Conservation (phyloP, 2,888 invertebrate genomes). For the Tryphoninae sp. region DNA sequence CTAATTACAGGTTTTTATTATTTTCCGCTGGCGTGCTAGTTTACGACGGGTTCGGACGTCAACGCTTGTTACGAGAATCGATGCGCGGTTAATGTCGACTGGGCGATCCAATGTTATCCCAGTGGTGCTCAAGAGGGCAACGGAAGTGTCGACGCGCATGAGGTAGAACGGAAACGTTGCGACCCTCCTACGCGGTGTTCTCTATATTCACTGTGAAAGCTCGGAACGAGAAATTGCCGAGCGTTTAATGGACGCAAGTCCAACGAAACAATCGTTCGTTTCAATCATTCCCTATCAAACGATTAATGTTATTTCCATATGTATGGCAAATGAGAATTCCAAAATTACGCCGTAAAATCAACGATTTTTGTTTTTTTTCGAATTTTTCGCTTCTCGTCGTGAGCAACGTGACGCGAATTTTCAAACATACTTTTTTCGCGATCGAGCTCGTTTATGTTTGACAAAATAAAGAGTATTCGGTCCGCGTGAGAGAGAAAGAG, state of each 20-base stretch:
- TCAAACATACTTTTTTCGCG: too few species aligned
- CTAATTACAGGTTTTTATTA: slow-evolving; percentile 65
- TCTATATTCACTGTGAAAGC: slow-evolving; percentile 35
- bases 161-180: neutral
- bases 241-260: slow-evolving; percentile 37
- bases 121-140: slow-evolving; percentile 42
- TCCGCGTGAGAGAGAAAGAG: too few species aligned
- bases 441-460: too few species aligned
- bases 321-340: too few species aligned
- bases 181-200: slow-evolving; percentile 18
- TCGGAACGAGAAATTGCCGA: slow-evolving; percentile 40
- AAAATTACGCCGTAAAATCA: too few species aligned
- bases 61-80: slow-evolving; percentile 58
- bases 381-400: too few species aligned
- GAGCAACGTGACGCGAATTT: too few species aligned
- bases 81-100: slow-evolving; percentile 54
- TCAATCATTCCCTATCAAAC: slow-evolving; percentile 6
- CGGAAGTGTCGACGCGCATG: slow-evolving; percentile 29
- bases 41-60: slow-evolving; percentile 58
- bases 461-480: too few species aligned
- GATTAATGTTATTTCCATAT: neutral
- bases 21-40: slow-evolving; percentile 45
- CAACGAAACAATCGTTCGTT: slow-evolving; percentile 25
- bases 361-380: too few species aligned
- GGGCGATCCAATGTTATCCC: neutral